These are phyloP conservation scores for Fragum whitleyi DNA, from an alignment of 2,888 invertebrate genomes.

Conservation along the genomic window DNA sequence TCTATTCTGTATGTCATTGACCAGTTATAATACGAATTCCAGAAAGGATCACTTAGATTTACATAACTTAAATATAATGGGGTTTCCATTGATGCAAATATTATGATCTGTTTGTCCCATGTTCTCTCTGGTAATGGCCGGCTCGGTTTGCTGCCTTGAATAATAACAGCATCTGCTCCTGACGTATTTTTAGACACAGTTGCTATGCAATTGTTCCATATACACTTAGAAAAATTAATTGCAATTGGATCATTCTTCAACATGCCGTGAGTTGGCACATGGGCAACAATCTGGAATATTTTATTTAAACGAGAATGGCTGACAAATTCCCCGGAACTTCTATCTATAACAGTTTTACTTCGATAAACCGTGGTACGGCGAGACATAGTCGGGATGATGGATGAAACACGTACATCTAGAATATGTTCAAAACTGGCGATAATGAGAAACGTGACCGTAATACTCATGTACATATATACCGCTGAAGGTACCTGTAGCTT, in stretches of 20 bases:
- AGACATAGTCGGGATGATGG: too few relatives aligned
- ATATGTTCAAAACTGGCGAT: too few relatives aligned
- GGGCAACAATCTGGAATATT: not conserved
- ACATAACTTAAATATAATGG: conserved; percentile 40
- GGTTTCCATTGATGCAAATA: conserved; percentile 42
- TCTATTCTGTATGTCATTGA: conserved; percentile 63
- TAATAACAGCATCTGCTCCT: conserved; percentile 46
- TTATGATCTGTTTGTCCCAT: conserved; percentile 36
- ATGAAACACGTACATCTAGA: too few relatives aligned
- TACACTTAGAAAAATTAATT: not conserved
- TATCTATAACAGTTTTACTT: too few relatives aligned
- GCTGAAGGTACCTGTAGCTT: too few relatives aligned
- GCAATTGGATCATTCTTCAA: not conserved
- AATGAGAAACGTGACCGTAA: too few relatives aligned
- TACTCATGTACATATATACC: too few relatives aligned
- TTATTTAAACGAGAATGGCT: too few relatives aligned
- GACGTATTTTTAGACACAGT: not conserved
- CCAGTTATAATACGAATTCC: conserved; percentile 51
- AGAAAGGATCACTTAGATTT: not conserved
- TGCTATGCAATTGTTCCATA: conserved; percentile 19
- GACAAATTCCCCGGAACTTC: too few relatives aligned
- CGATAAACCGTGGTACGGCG: too few relatives aligned
- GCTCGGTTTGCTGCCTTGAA: conserved; percentile 48
- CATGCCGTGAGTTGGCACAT: not conserved
- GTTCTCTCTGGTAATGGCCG: conserved; percentile 32